Percentiles rank a stretch among this genome's conserved stretches.
phyloP scores from a whole-genome alignment of 2,797 vertebrate genomes.

The Halcyon chelicuti region DNA sequence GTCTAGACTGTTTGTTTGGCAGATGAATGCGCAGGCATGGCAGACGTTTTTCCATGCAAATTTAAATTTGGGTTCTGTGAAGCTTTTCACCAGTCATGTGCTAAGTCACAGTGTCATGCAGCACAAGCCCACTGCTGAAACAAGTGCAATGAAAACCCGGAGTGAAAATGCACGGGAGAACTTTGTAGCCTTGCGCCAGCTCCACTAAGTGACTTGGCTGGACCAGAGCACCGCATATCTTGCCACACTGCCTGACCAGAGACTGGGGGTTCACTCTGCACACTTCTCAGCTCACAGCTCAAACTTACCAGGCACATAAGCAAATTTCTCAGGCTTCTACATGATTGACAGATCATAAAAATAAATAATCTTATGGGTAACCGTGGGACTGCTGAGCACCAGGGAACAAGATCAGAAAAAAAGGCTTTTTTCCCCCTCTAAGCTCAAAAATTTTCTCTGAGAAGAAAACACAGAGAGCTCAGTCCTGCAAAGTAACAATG shows the following conservation, averaged over 20 bases:
- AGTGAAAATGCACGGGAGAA: neutral
- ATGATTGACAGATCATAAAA: neutral
- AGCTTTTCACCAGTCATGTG: neutral
- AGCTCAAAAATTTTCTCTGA: neutral
- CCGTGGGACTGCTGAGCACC: fast-evolving
- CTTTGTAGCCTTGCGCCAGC: neutral
- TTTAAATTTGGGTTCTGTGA: neutral
- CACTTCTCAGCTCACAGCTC: neutral
- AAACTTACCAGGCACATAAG: neutral
- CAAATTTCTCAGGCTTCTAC: neutral
- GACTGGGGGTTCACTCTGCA: neutral
- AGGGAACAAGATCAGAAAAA: neutral
- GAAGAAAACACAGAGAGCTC: neutral
- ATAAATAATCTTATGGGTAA: neutral
- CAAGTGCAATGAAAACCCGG: neutral
- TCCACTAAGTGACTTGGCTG: neutral
- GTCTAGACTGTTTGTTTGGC: neutral
- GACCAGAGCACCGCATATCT: neutral
- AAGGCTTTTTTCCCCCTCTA: neutral
- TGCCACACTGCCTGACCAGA: neutral
- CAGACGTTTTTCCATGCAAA: neutral
- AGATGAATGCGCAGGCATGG: neutral
- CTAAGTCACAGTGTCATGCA: neutral
- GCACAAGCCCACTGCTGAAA: neutral
- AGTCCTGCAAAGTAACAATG: neutral